A percentile compares a stretch with the other conserved stretches of the same genome.
These are phyloP conservation scores for Hymenochirus boettgeri DNA, from an alignment of 2,113 vertebrate genomes.

Conservation along the genomic window DNA sequence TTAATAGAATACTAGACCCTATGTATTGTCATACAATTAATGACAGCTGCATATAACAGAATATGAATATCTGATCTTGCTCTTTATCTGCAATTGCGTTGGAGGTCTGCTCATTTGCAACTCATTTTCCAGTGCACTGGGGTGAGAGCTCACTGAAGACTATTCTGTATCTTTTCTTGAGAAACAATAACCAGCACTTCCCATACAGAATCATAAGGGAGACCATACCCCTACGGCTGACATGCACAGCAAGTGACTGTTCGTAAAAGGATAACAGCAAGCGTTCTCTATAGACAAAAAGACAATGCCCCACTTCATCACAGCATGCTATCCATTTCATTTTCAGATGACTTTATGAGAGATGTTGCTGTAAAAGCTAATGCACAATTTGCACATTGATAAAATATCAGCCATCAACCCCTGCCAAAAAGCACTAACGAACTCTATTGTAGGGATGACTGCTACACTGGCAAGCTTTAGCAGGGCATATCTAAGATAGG, in stretches of 20 bases:
- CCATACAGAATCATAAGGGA: conserved; percentile 34
- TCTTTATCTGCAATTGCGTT: conserved; percentile 36
- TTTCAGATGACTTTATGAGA: conserved; percentile 30
- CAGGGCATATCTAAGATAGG: too few species aligned
- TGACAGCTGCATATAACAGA: conserved; percentile 23
- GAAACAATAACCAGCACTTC: conserved; percentile 44
- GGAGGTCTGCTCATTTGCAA: conserved; percentile 36
- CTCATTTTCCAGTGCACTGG: conserved; percentile 24
- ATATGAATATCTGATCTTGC: conserved; percentile 7
- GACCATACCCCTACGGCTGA: conserved; percentile 28
- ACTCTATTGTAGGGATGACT: conserved; percentile 22
- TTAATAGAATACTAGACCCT: not conserved
- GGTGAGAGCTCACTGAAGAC: conserved; percentile 29
- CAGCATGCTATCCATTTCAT: conserved; percentile 43
- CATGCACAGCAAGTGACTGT: conserved; percentile 46
- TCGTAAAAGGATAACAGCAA: conserved; percentile 39
- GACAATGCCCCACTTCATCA: conserved; percentile 41
- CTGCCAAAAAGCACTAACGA: conserved; percentile 32
- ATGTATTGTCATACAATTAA: conserved; percentile 19
- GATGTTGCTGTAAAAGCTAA: conserved; percentile 32
- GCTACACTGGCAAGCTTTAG: too few species aligned
- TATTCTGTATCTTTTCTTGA: conserved; percentile 34
- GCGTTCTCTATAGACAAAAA: conserved; percentile 42
- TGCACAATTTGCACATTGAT: conserved; percentile 44
- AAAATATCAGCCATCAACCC: conserved; percentile 33